Conservation (phyloP, 2,797 vertebrate genomes). For the Poecilia velifera region DNA sequence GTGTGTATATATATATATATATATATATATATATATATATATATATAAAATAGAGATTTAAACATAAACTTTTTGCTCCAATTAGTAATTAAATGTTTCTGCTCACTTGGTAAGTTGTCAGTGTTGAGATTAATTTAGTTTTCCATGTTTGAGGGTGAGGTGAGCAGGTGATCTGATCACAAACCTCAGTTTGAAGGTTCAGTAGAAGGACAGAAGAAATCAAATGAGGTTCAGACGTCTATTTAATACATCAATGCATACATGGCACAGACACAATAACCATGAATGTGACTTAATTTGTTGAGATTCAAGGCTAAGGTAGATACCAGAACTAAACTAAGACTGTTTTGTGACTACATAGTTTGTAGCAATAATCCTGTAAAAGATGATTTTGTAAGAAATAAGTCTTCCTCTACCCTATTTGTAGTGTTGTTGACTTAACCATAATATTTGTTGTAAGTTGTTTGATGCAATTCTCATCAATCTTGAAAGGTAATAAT, state of each 20-base stretch:
- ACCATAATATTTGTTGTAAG: not conserved
- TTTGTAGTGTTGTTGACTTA: not conserved
- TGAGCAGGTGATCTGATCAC: slow-evolving; percentile 25
- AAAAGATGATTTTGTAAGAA: no score
- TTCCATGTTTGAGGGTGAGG: slow-evolving; percentile 12
- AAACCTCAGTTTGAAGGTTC: slow-evolving; percentile 22
- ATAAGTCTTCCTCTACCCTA: not conserved
- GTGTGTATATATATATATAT: not conserved
- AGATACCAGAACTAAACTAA: no score
- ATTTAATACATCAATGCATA: not conserved
- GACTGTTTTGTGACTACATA: no score
- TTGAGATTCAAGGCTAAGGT: no score
- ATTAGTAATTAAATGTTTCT: not conserved
- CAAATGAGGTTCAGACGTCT: not conserved
- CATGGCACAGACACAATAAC: not conserved
- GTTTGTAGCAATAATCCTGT: no score
- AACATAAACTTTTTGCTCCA: not conserved
- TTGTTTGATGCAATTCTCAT: not conserved
- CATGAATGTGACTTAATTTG: not conserved
- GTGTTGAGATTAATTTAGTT: slow-evolving; percentile 6
- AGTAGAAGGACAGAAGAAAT: slow-evolving; percentile 60
- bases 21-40: not conserved
- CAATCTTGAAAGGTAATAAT: not conserved
- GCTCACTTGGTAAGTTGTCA: not conserved
- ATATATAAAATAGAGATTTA: not conserved